These are phyloP conservation scores for Drosophila imparisetae DNA, from an alignment of 2,888 invertebrate genomes.

Conservation along the genomic window DNA sequence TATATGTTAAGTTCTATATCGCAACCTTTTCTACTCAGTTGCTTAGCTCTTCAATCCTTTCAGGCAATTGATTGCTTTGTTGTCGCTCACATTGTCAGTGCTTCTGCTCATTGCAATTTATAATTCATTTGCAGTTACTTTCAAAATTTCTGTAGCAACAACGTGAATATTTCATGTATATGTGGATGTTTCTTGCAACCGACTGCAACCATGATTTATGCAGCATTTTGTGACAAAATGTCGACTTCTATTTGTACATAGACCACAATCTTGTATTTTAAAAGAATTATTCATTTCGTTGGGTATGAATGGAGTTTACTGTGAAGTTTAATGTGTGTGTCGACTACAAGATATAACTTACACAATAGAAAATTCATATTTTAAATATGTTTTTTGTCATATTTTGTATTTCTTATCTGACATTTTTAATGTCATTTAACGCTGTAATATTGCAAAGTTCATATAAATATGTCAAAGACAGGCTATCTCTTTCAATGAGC, in stretches of 20 bases:
- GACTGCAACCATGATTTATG: slow-evolving; percentile 51
- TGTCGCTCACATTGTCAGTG: slow-evolving; percentile 19
- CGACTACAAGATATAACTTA: neutral
- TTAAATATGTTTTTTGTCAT: neutral
- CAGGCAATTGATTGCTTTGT: slow-evolving; percentile 1
- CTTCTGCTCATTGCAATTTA: slow-evolving; percentile 46
- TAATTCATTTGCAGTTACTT: slow-evolving; percentile 70
- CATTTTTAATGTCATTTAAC: neutral
- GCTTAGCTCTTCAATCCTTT: neutral
- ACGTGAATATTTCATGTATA: slow-evolving; percentile 70
- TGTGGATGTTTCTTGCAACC: slow-evolving; percentile 36
- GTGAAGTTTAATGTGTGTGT: neutral
- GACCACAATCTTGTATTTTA: neutral
- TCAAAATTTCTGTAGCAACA: slow-evolving; percentile 54
- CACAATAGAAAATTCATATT: neutral
- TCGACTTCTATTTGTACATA: slow-evolving; percentile 1
- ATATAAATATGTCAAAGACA: neutral
- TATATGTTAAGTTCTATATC: neutral
- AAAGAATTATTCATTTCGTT: neutral
- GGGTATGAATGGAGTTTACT: neutral
- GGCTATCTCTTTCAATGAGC: neutral
- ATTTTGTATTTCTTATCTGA: neutral
- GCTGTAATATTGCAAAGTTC: neutral
- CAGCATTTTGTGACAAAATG: slow-evolving; percentile 28
- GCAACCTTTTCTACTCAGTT: neutral